phyloP scores from a whole-genome alignment of 2,797 vertebrate genomes.

The Coregonus suidteri region DNA sequence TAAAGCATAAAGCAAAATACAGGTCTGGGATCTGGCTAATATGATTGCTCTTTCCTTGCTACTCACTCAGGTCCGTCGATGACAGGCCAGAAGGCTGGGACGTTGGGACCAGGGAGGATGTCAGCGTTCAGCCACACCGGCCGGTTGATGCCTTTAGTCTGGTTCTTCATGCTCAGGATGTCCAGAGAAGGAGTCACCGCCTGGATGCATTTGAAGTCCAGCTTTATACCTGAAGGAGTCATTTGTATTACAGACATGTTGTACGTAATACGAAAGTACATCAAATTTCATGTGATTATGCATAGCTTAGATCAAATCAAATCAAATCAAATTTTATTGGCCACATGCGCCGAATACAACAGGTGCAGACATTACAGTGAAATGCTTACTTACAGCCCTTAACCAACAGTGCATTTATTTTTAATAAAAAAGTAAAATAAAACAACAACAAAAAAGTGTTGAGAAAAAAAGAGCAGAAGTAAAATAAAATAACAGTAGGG shows the following conservation, averaged over 20 bases:
- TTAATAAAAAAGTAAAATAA: too few relatives aligned
- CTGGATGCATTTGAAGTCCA: conserved; percentile 81
- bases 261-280: not conserved
- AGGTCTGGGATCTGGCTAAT: not conserved
- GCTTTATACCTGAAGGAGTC: conserved; percentile 74
- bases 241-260: not conserved
- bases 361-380: too few relatives aligned
- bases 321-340: too few relatives aligned
- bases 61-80: conserved; percentile 77
- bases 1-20: not conserved
- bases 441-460: too few relatives aligned
- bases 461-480: too few relatives aligned
- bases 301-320: not conserved
- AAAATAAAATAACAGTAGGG: too few relatives aligned
- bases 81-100: conserved; percentile 63
- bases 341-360: too few relatives aligned
- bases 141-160: conserved; percentile 59
- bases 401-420: too few relatives aligned
- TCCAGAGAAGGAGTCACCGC: conserved; percentile 75
- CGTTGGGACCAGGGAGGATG: conserved; percentile 79
- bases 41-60: not conserved
- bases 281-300: not conserved
- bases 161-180: conserved; percentile 63
- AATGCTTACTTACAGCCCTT: too few relatives aligned
- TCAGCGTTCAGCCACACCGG: conserved; percentile 83